These are phyloP conservation scores for Pleuronectes platessa DNA, from an alignment of 2,113 vertebrate species.

Conservation along the genomic window DNA sequence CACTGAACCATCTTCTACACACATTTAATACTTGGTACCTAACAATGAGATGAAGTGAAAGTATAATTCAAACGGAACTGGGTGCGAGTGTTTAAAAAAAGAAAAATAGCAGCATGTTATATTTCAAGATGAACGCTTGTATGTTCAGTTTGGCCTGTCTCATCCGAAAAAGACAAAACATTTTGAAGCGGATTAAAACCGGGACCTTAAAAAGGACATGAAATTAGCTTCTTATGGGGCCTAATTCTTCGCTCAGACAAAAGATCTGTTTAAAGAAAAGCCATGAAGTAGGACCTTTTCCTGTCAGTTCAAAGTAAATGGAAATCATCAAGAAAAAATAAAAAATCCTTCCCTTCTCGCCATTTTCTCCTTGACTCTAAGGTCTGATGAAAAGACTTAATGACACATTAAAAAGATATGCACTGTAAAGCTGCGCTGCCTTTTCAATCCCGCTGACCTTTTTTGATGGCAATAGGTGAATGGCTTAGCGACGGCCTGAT, in stretches of 20 bases:
- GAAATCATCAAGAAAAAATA: constrained; percentile 8
- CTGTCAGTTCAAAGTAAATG: constrained; percentile 34
- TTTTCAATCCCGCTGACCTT: neutral
- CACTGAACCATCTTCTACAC: constrained; percentile 25
- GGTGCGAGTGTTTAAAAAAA: constrained; percentile 47
- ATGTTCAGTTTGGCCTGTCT: constrained; percentile 36
- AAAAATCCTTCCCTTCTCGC: constrained; percentile 1
- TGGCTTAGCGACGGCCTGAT: constrained; percentile 28
- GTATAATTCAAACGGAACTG: constrained; percentile 17
- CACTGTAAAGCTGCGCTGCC: constrained; percentile 17
- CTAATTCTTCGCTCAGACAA: neutral
- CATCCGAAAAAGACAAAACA: neutral
- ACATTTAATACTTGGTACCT: constrained; percentile 63
- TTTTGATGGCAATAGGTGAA: constrained; percentile 34
- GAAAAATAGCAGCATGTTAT: constrained; percentile 65
- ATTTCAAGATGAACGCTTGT: constrained; percentile 17
- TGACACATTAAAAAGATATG: constrained; percentile 22
- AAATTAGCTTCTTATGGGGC: neutral
- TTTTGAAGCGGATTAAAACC: neutral
- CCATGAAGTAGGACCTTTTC: constrained; percentile 23
- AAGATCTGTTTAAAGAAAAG: constrained; percentile 1
- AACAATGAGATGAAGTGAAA: constrained; percentile 19
- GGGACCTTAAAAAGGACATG: neutral
- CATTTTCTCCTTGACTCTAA: neutral
- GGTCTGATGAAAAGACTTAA: constrained; percentile 36